These are phyloP conservation scores for Psammodynastes pulverulentus DNA, from an alignment of 2,113 vertebrate species.

Conservation along the genomic window DNA sequence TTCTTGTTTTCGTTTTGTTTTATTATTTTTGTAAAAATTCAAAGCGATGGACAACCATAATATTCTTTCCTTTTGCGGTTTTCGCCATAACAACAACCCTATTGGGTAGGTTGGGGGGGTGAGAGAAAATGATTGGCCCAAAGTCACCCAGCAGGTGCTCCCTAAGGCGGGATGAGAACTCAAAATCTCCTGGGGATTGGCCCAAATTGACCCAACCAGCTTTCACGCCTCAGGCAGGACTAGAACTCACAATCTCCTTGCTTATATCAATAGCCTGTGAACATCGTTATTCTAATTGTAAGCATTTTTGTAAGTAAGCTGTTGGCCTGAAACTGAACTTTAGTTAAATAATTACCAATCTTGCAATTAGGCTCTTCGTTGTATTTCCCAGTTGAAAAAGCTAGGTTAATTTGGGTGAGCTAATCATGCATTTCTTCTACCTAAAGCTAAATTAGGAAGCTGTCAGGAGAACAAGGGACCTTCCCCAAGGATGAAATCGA, in stretches of 20 bases:
- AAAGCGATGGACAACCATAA: background rate
- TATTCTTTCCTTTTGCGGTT: background rate
- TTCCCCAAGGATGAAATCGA: constrained; percentile 25
- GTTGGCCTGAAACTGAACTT: background rate
- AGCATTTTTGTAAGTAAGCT: background rate
- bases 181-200: background rate
- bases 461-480: background rate
- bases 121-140: background rate
- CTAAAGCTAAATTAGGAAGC: constrained; percentile 38
- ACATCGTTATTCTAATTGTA: background rate
- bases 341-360: too few species aligned
- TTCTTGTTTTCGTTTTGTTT: background rate
- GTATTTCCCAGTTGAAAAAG: background rate
- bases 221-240: background rate
- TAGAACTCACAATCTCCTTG: background rate
- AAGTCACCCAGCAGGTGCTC: background rate
- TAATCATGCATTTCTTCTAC: constrained; percentile 2
- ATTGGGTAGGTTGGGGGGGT: background rate
- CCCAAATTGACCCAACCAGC: background rate
- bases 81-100: background rate
- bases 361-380: background rate
- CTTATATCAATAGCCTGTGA: background rate
- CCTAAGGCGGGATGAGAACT: background rate
- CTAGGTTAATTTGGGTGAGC: background rate
- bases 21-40: background rate